Evolutionary conservation across 2,797 vertebrate genomes (phyloP).

Genomic region (Neosalanx taihuensis): DNA sequence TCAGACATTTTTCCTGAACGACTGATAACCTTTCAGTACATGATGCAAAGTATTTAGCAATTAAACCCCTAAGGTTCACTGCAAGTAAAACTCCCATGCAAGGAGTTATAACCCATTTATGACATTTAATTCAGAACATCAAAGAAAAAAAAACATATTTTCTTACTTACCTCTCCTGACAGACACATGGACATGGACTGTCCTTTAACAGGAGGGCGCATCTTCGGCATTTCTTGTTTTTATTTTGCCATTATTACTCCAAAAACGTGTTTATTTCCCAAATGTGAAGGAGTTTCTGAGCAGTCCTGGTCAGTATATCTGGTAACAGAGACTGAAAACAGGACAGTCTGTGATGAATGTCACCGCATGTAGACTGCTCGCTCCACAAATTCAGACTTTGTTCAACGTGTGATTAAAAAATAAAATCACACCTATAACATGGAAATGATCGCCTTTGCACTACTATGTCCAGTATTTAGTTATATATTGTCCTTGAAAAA

Average conservation of each 20-base stretch:
- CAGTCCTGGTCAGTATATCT: constrained; percentile 1
- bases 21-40: too few species aligned
- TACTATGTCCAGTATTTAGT: background rate
- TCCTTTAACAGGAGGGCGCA: constrained; percentile 6
- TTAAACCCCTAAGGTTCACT: background rate
- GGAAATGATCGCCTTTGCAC: background rate
- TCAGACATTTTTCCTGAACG: background rate
- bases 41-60: constrained; percentile 3
- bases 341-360: background rate
- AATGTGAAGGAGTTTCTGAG: background rate
- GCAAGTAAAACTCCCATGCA: background rate
- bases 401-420: background rate
- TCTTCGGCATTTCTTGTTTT: constrained; percentile 19
- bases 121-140: background rate
- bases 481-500: background rate
- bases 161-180: constrained; percentile 39
- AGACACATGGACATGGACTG: background rate
- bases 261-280: constrained; percentile 35
- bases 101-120: background rate
- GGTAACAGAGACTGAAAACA: background rate
- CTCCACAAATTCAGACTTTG: constrained; percentile 11
- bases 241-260: constrained; percentile 36
- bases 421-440: background rate
- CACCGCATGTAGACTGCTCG: background rate
- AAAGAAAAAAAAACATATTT: background rate